Evolutionary conservation across 1,140 invertebrate species (phyloP), one percentile per base, ranked within the genome.

Genomic region (Drosophila melanogaster): DNA sequence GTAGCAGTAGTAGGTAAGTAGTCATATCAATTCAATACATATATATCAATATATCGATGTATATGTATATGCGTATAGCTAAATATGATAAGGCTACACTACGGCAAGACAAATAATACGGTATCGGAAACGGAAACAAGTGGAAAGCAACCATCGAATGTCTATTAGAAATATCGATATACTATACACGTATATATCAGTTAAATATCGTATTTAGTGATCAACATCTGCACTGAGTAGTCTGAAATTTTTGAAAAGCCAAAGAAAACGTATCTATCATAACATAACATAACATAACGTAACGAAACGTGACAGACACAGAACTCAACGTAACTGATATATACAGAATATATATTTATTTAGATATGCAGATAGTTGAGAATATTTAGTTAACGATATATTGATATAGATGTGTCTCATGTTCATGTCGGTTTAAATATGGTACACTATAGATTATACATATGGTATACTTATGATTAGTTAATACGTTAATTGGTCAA

Each of bases 51-150:
- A 69, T 55, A 70, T 70, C 62, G 53, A 60, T 33, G 40, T 38
- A 66, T 35, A 60, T 44, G 19, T 38, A 55, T 55, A 44, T 46
- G 67, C 49, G 26, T 62, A 64, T 11, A 37, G 30, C 47, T 75
- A 46, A 38, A 53, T 57, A 54, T 50, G 49, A 71, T 57, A 77
- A 61, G 37, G 49, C 76, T 83, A 77, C 56, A 67, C 84, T 87
- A 89, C 85, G 49, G 76, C 84, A 83, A 87, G 79, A 71, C 79
- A 77, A 89, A 79, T 79, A 41, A 81, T 79, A 83, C 56, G 38
- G 22, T 49, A 60, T 47, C 53, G 26, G 15, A 65, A 59, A 79
- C 15, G 22, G 24, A 38, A 57, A 38, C 24, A 4, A 33, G 60
- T 19, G 38, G 12, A 54, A 55, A 43, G 19, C 47, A 37, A 59